Evolutionary conservation across 2,113 vertebrate genomes (phyloP).

Genomic region (Perca flavescens): DNA sequence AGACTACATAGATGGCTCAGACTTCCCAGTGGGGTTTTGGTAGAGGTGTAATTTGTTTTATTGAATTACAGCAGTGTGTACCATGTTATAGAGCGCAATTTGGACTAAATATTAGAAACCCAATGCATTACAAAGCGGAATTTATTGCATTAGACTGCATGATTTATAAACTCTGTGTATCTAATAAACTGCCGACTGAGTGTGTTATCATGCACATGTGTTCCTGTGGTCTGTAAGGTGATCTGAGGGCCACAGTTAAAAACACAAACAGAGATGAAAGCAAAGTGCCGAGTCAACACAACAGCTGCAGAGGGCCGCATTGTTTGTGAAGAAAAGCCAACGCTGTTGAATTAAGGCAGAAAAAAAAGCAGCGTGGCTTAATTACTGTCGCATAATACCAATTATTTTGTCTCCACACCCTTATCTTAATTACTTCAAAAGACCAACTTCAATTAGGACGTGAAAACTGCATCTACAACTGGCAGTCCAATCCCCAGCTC

Average conservation of each 20-base stretch:
- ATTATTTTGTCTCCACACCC: conserved; percentile 84
- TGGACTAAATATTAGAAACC: conserved; percentile 1
- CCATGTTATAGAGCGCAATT: not conserved
- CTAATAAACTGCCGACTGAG: not conserved
- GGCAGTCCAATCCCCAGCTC: conserved; percentile 72
- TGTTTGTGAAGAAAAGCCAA: conserved; percentile 80
- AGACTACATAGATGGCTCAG: conserved; percentile 17
- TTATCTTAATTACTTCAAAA: conserved; percentile 88
- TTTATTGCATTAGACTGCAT: not conserved
- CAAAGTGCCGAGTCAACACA: conserved; percentile 71
- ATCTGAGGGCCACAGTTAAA: conserved; percentile 57
- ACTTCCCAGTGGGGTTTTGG: conserved; percentile 33
- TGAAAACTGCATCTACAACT: conserved; percentile 77
- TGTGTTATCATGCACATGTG: not conserved
- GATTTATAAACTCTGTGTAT: not conserved
- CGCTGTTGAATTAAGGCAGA: conserved; percentile 64
- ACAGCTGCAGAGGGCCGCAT: conserved; percentile 60
- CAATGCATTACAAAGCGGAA: not conserved
- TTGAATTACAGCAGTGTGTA: conserved; percentile 52
- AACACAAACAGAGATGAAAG: conserved; percentile 69
- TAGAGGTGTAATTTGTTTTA: conserved; percentile 66
- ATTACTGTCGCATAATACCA: conserved; percentile 86
- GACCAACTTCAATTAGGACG: conserved; percentile 86
- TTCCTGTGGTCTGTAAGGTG: conserved; percentile 60
- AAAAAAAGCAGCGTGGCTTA: conserved; percentile 74